Conservation (phyloP, 2,113 vertebrate species). For the Alethe castanea region DNA sequence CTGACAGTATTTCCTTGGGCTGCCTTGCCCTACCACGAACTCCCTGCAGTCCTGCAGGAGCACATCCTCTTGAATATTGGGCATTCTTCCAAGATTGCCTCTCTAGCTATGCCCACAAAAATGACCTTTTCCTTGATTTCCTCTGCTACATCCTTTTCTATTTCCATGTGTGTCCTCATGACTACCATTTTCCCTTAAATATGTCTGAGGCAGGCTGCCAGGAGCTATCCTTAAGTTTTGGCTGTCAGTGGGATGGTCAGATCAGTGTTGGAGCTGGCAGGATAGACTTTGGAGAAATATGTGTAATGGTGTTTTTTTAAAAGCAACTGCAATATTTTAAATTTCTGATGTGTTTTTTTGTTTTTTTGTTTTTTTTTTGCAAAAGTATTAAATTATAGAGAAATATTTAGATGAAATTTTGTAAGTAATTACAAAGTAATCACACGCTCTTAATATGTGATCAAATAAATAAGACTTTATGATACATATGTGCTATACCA, state of each 20-base stretch:
- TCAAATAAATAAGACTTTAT: neutral
- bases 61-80: neutral
- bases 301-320: neutral
- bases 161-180: neutral
- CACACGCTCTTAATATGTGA: neutral
- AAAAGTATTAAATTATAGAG: neutral
- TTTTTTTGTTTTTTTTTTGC: neutral
- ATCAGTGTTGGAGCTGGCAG: neutral
- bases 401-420: neutral
- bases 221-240: neutral
- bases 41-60: neutral
- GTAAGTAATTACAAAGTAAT: neutral
- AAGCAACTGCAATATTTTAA: neutral
- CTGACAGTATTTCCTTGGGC: too few species aligned
- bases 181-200: neutral
- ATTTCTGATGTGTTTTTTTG: neutral
- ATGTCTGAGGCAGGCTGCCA: neutral
- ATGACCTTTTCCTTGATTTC: accelerated
- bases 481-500: neutral
- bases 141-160: neutral
- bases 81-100: neutral
- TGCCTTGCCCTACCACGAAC: neutral
- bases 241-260: neutral
- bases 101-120: neutral
- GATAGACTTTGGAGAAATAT: neutral